Conservation (phyloP, 2,113 vertebrate genomes). For the Meles meles region DNA sequence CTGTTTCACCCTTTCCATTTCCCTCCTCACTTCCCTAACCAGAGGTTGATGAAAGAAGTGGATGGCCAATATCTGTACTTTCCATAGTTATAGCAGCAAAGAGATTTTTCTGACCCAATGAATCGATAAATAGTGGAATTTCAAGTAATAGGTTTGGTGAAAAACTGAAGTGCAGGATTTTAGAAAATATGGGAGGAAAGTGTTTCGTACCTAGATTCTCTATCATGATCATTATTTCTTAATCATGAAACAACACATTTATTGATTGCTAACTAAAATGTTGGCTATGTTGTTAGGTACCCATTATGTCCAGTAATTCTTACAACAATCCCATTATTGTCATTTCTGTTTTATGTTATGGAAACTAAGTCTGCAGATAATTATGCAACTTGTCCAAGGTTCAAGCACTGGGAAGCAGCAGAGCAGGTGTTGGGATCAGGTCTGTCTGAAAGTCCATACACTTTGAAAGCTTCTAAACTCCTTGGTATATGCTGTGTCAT, state of each 20-base stretch:
- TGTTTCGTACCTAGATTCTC: neutral
- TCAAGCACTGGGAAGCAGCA: neutral
- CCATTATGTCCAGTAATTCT: neutral
- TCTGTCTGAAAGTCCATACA: neutral
- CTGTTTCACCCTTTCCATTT: neutral
- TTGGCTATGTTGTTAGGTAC: neutral
- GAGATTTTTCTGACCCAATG: neutral
- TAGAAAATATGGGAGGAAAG: neutral
- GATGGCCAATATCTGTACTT: neutral
- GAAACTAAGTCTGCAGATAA: neutral
- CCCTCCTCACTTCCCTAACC: neutral
- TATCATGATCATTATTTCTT: neutral
- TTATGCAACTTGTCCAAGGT: neutral
- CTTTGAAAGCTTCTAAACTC: neutral
- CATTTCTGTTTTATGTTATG: neutral
- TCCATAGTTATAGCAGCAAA: neutral
- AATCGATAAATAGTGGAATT: neutral
- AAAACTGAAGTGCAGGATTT: neutral
- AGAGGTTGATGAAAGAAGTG: neutral
- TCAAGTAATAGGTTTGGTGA: neutral
- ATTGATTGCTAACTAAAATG: neutral
- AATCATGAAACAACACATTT: neutral
- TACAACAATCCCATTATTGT: neutral
- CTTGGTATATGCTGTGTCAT: neutral
- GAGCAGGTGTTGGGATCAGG: neutral